Percentiles rank a stretch among this genome's conserved stretches.
Evolutionary conservation across 2,797 vertebrate genomes (phyloP).

Genomic region (Sebastes iracundus): DNA sequence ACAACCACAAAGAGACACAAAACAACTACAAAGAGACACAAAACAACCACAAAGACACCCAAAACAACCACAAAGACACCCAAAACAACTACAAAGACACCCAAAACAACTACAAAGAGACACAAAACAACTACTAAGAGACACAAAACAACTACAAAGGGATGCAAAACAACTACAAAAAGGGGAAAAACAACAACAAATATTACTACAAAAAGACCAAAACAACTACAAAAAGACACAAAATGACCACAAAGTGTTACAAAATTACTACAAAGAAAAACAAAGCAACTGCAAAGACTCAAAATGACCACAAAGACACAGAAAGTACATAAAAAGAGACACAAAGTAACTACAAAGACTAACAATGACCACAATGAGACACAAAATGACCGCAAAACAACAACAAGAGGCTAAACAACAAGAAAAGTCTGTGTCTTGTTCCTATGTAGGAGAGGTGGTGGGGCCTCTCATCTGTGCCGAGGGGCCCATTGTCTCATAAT

Average conservation of each 20-base stretch:
- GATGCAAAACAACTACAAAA: background rate
- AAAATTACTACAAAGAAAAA: background rate
- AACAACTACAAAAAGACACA: background rate
- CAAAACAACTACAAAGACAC: background rate
- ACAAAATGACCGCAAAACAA: too few species aligned
- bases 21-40: fast-evolving
- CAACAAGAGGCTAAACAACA: too few species aligned
- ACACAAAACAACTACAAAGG: background rate
- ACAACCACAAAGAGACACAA: background rate
- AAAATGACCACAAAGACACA: too few species aligned
- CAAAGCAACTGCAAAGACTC: too few species aligned
- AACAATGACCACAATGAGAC: too few species aligned
- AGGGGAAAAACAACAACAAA: background rate
- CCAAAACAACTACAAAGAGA: fast-evolving
- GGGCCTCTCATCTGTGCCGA: too few species aligned
- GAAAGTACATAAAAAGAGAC: too few species aligned
- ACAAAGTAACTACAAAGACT: too few species aligned
- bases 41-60: fast-evolving
- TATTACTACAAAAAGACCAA: background rate
- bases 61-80: fast-evolving
- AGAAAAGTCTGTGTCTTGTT: too few species aligned
- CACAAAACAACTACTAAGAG: fast-evolving
- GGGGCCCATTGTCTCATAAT: background rate
- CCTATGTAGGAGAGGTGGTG: too few species aligned
- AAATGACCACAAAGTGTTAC: background rate